Percentiles rank a stretch among this genome's conserved stretches.
These are phyloP conservation scores for Eubucco bourcierii DNA, from an alignment of 2,113 vertebrate species.

Conservation along the genomic window DNA sequence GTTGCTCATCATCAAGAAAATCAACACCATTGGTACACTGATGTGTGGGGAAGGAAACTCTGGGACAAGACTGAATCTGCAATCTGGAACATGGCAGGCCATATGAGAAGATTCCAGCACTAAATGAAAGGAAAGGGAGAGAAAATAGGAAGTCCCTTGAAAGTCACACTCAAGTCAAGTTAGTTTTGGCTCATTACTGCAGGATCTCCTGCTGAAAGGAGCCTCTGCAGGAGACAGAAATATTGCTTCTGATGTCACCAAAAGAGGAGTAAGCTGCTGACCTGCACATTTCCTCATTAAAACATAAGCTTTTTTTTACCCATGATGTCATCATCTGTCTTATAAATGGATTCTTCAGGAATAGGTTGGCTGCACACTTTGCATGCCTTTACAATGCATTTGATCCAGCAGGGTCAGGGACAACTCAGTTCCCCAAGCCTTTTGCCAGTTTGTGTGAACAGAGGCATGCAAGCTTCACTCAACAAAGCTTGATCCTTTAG, in stretches of 20 bases:
- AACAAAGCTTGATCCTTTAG: neutral
- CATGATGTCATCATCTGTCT: conserved; percentile 46
- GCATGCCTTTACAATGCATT: conserved; percentile 41
- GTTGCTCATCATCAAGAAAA: neutral
- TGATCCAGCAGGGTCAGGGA: conserved; percentile 3
- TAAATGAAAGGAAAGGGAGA: neutral
- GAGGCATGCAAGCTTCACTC: neutral
- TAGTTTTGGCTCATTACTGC: neutral
- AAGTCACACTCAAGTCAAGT: neutral
- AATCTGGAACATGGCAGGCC: neutral
- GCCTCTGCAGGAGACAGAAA: neutral
- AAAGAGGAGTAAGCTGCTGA: conserved; percentile 43
- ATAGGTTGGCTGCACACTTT: conserved; percentile 12
- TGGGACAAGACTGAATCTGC: neutral
- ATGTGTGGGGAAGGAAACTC: neutral
- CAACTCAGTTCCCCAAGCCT: neutral
- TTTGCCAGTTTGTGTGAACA: neutral
- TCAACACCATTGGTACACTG: neutral
- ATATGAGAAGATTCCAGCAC: neutral
- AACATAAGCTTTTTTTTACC: conserved; percentile 59
- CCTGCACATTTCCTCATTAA: conserved; percentile 47
- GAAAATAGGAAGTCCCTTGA: neutral
- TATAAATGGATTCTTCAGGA: conserved; percentile 61
- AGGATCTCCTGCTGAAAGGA: neutral
- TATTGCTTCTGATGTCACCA: neutral